Base-by-base conservation (phyloP, 1,140 invertebrate genomes). In the Cotesia glomerata region DNA sequence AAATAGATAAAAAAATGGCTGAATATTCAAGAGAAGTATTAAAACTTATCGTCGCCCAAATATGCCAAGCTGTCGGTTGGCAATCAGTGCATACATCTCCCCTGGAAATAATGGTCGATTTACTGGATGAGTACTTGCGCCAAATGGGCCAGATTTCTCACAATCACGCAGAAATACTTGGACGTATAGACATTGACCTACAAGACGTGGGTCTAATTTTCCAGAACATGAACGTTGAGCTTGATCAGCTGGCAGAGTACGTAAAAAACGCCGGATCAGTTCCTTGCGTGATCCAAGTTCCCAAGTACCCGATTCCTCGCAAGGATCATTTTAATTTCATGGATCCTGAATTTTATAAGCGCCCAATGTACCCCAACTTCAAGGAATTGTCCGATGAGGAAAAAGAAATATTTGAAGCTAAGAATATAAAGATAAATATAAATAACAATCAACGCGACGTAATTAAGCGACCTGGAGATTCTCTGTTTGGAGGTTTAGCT, bases 311-410 rank as follows among this genome's bases (percentile, higher is more conserved):
- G 1, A 87, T 95, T 69, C 89, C 89, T 18, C 92, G 92, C 80
- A 90, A 93, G 74, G 91, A 91, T 75, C 92, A 95, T 82, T 88
- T 98, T 26, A 96, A 96, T 87, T 95, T 97, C 84, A 89, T 98
- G 13, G 97, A 97, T 86, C 95, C 95, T 26, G 96, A 98, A 89
- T 93, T 97, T n/a, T 89, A 96, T 13, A 95, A 94, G 13, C 90
- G 96, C 78, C 94, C 95, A 11, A 96, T 98, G 92, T 91, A 93
- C 84, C 93, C 36, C 36, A 39, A 39, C 2, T 8, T 39, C 9
- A 8, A 39, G 2, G 36, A 39, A 39, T 39, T 39, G 36, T 39
- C 36, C 5, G 1, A 5, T 39, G 36, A 7, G 9, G 36, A 39
- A 39, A 3, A 39, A 39, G 9, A 39, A 39, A 39, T 39, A 39